Conservation (phyloP, 2,113 vertebrate species). For the Oenanthe oenanthe region DNA sequence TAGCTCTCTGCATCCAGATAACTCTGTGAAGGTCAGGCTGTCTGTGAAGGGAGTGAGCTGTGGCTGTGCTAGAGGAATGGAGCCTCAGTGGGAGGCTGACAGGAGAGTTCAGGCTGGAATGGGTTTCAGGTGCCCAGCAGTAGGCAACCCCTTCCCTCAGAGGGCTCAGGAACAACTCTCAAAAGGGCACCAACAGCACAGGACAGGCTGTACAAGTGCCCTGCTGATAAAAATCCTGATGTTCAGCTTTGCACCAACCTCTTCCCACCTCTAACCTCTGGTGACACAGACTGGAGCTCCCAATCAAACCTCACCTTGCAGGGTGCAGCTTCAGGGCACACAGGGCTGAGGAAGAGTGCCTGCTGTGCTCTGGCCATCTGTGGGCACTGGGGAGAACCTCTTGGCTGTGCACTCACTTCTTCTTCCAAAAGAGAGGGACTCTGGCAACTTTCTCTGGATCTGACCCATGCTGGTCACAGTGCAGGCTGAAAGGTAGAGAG, state of each 20-base stretch:
- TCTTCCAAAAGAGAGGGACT: not conserved
- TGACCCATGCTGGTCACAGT: rapidly evolving
- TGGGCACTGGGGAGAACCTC: not conserved
- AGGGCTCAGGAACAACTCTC: not conserved
- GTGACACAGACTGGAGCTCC: not conserved
- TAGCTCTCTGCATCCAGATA: not conserved
- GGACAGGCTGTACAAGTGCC: not conserved
- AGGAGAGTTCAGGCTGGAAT: not conserved
- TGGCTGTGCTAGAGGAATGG: not conserved
- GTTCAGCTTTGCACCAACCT: not conserved
- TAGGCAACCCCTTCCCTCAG: not conserved
- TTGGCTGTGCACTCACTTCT: not conserved
- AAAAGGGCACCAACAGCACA: not conserved
- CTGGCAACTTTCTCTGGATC: not conserved
- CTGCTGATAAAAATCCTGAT: not conserved
- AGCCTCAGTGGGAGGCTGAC: not conserved
- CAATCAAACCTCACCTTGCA: not conserved
- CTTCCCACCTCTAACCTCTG: not conserved
- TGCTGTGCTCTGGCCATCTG: not conserved
- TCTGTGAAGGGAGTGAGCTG: not conserved
- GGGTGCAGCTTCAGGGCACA: not conserved
- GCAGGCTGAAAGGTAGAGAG: not conserved
- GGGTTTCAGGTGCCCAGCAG: not conserved
- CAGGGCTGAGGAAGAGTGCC: not conserved
- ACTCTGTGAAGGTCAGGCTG: not conserved